Evolutionary conservation across 2,888 invertebrate genomes (phyloP).

Genomic region (Tinea trinotella): DNA sequence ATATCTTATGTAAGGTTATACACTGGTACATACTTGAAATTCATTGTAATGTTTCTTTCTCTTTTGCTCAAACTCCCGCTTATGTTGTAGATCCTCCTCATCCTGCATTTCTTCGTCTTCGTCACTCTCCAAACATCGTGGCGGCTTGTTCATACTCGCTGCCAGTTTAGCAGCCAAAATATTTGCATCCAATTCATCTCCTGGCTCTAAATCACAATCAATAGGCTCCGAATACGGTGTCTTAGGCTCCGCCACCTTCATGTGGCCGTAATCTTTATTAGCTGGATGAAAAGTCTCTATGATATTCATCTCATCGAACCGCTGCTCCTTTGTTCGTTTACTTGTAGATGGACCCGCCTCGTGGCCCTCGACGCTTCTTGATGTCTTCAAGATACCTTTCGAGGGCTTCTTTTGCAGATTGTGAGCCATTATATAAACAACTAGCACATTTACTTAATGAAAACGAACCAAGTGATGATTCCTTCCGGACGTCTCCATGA

Average conservation of each 20-base stretch:
- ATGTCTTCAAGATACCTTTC: conserved; percentile 93
- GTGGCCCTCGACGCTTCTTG: conserved; percentile 89
- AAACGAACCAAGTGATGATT: background rate
- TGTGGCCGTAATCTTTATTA: conserved; percentile 99
- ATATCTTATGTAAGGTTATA: background rate
- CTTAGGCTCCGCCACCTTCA: conserved; percentile 98
- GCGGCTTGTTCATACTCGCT: conserved; percentile 66
- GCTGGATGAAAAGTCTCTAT: conserved; percentile 97
- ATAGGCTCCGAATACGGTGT: conserved; percentile 84
- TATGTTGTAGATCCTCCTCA: conserved; percentile 76
- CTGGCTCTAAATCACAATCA: conserved; percentile 73
- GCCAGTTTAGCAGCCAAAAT: conserved; percentile 82
- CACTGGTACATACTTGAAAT: conserved; percentile 72
- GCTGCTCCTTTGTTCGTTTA: conserved; percentile 75
- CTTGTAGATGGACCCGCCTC: conserved; percentile 58
- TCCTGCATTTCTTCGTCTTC: conserved; percentile 73
- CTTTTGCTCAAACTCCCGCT: conserved; percentile 90
- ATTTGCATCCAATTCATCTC: conserved; percentile 77
- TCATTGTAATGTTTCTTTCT: conserved; percentile 98
- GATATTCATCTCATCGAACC: conserved; percentile 99
- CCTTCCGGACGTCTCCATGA: background rate
- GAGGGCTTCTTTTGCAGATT: conserved; percentile 87
- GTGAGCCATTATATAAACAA: conserved; percentile 73
- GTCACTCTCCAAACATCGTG: conserved; percentile 55
- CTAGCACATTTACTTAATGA: conserved; percentile 1